Conservation (phyloP, 2,113 vertebrate species). For the Podarcis muralis region DNA sequence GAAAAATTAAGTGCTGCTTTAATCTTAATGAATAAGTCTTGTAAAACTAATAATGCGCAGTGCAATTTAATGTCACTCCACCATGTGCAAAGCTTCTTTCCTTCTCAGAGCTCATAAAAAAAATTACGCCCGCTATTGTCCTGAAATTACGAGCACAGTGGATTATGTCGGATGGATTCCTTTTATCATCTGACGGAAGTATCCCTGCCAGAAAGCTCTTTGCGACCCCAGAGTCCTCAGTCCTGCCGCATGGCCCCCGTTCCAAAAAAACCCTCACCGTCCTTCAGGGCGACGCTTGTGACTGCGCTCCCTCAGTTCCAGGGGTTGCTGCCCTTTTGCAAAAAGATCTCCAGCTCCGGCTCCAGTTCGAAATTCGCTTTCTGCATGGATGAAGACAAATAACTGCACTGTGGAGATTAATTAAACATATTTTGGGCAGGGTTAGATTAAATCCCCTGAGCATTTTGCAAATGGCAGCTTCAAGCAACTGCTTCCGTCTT, state of each 20-base stretch:
- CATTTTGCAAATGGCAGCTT: slow-evolving; percentile 9
- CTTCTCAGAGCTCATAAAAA: not conserved
- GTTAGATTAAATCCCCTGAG: slow-evolving; percentile 17
- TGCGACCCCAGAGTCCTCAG: not conserved
- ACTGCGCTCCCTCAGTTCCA: not conserved
- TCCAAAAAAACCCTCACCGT: not conserved
- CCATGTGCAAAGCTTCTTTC: slow-evolving; percentile 29
- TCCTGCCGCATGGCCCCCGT: not conserved
- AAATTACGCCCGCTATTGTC: not conserved
- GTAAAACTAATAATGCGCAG: not conserved
- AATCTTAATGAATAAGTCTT: slow-evolving; percentile 20
- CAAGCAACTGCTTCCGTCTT: not conserved
- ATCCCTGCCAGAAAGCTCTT: not conserved
- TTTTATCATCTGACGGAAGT: slow-evolving; percentile 21
- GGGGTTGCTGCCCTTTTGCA: slow-evolving; percentile 1
- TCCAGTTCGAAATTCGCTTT: slow-evolving; percentile 5
- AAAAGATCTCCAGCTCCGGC: not conserved
- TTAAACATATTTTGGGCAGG: slow-evolving; percentile 18
- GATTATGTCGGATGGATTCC: not conserved
- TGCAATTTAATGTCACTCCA: slow-evolving; percentile 31
- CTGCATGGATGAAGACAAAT: slow-evolving; percentile 18
- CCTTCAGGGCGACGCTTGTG: not conserved
- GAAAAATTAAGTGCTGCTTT: slow-evolving; percentile 34
- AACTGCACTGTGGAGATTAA: slow-evolving; percentile 23
- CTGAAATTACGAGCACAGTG: slow-evolving; percentile 34